phyloP scores from a whole-genome alignment of 2,888 invertebrate species.

The Pandemis corylana region DNA sequence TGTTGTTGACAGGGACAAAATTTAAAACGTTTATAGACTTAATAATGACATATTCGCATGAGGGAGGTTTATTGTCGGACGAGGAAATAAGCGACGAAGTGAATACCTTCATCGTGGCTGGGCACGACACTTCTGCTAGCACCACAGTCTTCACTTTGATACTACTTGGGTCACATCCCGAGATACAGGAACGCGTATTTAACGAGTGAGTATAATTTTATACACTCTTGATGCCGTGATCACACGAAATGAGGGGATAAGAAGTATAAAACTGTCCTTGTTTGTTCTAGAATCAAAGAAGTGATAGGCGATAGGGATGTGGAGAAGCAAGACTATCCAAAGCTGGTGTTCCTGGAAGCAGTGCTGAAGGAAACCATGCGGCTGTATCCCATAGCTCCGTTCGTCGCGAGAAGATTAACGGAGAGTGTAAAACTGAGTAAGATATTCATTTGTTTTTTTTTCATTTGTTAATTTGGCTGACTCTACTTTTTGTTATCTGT shows the following conservation, averaged over 20 bases:
- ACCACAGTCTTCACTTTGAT: neutral
- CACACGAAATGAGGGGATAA: neutral
- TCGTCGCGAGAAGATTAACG: neutral
- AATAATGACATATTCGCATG: slow-evolving; percentile 11
- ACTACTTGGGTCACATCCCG: slow-evolving; percentile 20
- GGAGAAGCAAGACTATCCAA: slow-evolving; percentile 5
- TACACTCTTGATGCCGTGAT: neutral
- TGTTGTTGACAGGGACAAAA: slow-evolving; percentile 7
- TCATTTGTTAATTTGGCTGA: no score
- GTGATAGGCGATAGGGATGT: slow-evolving; percentile 2
- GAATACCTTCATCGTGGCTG: slow-evolving; percentile 30
- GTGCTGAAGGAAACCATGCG: slow-evolving; percentile 22
- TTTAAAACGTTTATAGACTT: slow-evolving; percentile 30
- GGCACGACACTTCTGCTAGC: slow-evolving; percentile 25
- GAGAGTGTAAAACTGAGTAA: slow-evolving; percentile 3
- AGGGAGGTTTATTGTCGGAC: slow-evolving; percentile 13
- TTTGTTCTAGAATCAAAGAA: slow-evolving; percentile 1
- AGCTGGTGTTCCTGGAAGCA: slow-evolving; percentile 23
- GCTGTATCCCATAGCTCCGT: slow-evolving; percentile 14
- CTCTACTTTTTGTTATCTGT: no score
- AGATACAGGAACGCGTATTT: slow-evolving; percentile 25
- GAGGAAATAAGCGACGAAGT: slow-evolving; percentile 29
- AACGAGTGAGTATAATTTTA: slow-evolving; percentile 22
- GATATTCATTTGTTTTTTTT: neutral
- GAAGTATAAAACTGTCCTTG: neutral